Evolutionary conservation across 2,888 invertebrate species (phyloP), one percentile per base, ranked within the genome.

Genomic region (Acrobasis consociella): DNA sequence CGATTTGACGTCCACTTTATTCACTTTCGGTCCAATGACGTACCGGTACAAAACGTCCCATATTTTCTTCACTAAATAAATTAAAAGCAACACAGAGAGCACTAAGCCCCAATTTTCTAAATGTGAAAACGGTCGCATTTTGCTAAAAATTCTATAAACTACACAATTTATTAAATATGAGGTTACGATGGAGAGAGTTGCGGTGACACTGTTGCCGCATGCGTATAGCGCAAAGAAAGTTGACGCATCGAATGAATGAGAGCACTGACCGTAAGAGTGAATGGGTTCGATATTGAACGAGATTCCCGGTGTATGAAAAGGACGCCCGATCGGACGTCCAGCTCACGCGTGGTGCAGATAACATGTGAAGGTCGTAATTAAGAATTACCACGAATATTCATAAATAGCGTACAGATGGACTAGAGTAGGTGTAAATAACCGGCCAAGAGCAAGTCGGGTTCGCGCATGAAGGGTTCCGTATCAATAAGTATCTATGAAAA

Each of bases 1-100:
- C 55, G 94, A 93, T 76, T 93, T 94, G 67, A 96, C 93, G 85
- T 97, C 93, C 64, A 96, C 91, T 73, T 91, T 90, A 62, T 95
- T 82, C 9, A 94, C 74, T 42, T 92, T 81, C 49, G 94, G 94
- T 22, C 94, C 94, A 62, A 95, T 73, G 49, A 94, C 80, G 66
- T 83, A 91, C 22, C 73, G 79, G 68, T 88, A 91, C 62, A 91
- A 61, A 10, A 81, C 70, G 71, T 75, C 72, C 16, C 80, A 68
- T 8, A 86, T 22, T 59, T 69, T 69, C 71, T 82, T 86, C 62
- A 80, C 70, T n/a, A 83, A 56, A 67, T 72, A 73, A n/a, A 81
- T 68, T 46, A 82, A 81, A 46, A 93, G 71, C 53, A 84, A 71
- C 5, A 81, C 69, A 65, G 93, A 73, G 69, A 92, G 87, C 67